These are phyloP conservation scores for Pogonocichla stellata DNA, from an alignment of 2,113 vertebrate genomes.

Conservation along the genomic window DNA sequence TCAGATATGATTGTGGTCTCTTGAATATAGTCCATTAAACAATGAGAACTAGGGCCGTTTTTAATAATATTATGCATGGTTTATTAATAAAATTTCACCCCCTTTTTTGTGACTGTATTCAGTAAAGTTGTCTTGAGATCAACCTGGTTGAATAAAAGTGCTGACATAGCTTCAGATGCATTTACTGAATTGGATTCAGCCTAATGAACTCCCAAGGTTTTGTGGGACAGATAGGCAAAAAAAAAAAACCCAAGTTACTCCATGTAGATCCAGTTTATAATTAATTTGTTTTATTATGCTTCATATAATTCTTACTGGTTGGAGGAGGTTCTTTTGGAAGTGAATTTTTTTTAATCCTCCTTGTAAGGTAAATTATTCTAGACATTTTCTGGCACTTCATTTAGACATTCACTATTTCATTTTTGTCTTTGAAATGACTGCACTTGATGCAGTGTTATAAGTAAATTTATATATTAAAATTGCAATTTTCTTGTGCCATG, in stretches of 20 bases:
- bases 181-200: not conserved
- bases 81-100: not conserved
- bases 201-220: not conserved
- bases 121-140: not conserved
- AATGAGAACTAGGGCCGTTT: not conserved
- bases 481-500: not conserved
- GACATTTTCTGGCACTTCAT: not conserved
- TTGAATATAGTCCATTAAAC: not conserved
- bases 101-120: not conserved
- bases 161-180: not conserved
- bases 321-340: not conserved
- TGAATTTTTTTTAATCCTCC: not conserved
- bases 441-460: not conserved
- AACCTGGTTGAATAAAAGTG: not conserved
- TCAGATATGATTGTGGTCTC: not conserved
- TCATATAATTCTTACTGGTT: accelerated
- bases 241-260: not conserved
- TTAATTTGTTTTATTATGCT: not conserved
- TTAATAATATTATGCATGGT: not conserved
- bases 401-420: not conserved
- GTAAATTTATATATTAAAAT: not conserved
- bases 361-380: not conserved
- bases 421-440: not conserved
- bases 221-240: not conserved
- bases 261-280: not conserved